Base-by-base conservation (phyloP, 1,140 invertebrate genomes). In the Ylistrum balloti region DNA sequence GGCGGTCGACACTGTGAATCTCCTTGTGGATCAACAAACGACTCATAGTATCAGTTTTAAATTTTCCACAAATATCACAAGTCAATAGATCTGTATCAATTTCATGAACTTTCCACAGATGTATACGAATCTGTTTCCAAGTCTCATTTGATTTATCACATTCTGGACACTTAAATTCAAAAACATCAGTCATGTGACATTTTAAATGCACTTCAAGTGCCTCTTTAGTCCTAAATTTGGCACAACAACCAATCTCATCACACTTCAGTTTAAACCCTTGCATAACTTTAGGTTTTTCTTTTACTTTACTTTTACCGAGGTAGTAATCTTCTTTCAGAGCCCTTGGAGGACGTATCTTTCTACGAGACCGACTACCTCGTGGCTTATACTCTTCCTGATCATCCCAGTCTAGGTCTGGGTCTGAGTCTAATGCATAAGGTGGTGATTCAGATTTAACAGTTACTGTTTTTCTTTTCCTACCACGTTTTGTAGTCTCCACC, bases 61-160 rank as follows among this genome's bases (percentile, higher is more conserved):
- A 97, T 15, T 90, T 87, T 86, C 94, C 93, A 92, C 97, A 98
- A 85, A 97, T 95, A 33, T 97, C 97, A 95, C 98, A 98, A 15
- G 96, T 96, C 86, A 97, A 96, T 20, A 98, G 94, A 93, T 97
- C 97, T 91, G 97, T 96, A 95, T 98, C 97, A n/a, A 98, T 97
- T 74, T 97, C 95, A 95, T 98, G 98, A 2, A 96, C 95, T 92
- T 97, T 97, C 97, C 97, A 98, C 89, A 98, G 94, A 95, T 98
- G 98, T 90, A 97, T 95, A 10, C 97, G 97, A 91, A 97, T 97
- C 9, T 96, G 95, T 17, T 97, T 95, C 98, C 98, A 98, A 88
- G 97, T 96, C 0, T 96, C 93, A 89, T 94, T 95, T 95, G 96
- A 95, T 97, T 97, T 91, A 0, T 95, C 93, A 95, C 98, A 98